phyloP scores from a whole-genome alignment of 2,113 vertebrate species.

The Piaya cayana region DNA sequence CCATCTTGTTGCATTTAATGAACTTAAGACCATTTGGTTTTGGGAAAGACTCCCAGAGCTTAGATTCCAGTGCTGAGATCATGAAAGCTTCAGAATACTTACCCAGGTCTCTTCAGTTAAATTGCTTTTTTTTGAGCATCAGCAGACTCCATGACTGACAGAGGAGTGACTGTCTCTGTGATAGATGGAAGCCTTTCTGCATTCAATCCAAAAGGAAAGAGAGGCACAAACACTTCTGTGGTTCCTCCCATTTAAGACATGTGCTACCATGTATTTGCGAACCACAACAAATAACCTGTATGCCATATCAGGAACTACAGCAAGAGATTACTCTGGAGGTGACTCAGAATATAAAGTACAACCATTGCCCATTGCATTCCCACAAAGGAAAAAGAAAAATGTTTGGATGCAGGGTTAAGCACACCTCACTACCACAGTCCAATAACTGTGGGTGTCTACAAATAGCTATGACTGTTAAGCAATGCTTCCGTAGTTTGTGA shows the following conservation, averaged over 20 bases:
- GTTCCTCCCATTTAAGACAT: not conserved
- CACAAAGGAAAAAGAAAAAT: not conserved
- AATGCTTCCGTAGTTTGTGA: not conserved
- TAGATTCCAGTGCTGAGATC: not conserved
- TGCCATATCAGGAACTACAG: not conserved
- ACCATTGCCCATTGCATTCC: not conserved
- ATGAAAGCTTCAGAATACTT: not conserved
- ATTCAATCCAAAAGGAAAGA: not conserved
- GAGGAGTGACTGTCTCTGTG: not conserved
- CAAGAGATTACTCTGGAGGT: not conserved
- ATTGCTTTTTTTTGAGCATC: not conserved
- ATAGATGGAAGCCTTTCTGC: not conserved
- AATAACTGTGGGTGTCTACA: not conserved
- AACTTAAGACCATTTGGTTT: slow-evolving; percentile 15
- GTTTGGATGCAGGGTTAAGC: not conserved
- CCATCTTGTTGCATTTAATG: not conserved
- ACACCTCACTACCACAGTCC: not conserved
- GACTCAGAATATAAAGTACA: not conserved
- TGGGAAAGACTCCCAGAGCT: not conserved
- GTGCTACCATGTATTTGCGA: not conserved
- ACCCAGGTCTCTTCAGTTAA: not conserved
- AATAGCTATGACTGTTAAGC: not conserved
- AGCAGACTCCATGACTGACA: not conserved
- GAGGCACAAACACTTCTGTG: not conserved
- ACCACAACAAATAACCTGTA: not conserved